These are phyloP conservation scores for Eidolon helvum DNA, from an alignment of 2,113 vertebrate genomes.

Conservation along the genomic window DNA sequence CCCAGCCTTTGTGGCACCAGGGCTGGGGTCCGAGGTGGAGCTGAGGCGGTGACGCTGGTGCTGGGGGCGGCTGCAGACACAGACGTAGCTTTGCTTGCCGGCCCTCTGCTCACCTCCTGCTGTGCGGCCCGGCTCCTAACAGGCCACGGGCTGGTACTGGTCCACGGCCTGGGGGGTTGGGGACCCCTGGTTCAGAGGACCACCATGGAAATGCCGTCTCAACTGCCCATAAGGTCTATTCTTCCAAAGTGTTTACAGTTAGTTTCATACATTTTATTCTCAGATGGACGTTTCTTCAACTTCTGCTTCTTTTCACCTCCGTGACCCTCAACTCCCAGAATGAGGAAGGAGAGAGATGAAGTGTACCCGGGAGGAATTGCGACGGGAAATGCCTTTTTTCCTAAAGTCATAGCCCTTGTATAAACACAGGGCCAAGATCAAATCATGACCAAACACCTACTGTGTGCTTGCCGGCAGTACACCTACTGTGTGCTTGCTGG, in stretches of 20 bases:
- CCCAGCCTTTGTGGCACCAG: no score
- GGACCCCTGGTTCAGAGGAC: neutral
- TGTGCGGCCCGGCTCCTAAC: no score
- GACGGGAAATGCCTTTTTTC: neutral
- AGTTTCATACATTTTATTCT: neutral
- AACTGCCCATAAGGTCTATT: neutral
- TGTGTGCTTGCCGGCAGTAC: neutral
- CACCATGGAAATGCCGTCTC: neutral
- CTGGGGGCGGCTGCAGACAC: no score
- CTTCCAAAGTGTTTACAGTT: neutral
- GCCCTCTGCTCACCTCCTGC: no score
- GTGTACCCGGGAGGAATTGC: neutral
- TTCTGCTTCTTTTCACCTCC: neutral
- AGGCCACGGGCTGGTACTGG: no score
- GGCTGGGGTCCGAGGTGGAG: no score
- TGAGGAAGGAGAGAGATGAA: neutral
- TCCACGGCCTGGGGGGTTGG: no score
- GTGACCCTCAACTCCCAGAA: neutral
- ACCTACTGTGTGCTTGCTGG: no score
- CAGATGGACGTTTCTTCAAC: neutral
- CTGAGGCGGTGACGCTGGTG: no score
- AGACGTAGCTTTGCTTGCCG: no score
- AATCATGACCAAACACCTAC: neutral
- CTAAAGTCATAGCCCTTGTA: neutral
- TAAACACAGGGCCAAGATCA: neutral